A percentile compares a stretch with the other conserved stretches of the same genome.
These are phyloP conservation scores for Patella ulyssiponensis DNA, from an alignment of 2,888 invertebrate species.

Conservation along the genomic window DNA sequence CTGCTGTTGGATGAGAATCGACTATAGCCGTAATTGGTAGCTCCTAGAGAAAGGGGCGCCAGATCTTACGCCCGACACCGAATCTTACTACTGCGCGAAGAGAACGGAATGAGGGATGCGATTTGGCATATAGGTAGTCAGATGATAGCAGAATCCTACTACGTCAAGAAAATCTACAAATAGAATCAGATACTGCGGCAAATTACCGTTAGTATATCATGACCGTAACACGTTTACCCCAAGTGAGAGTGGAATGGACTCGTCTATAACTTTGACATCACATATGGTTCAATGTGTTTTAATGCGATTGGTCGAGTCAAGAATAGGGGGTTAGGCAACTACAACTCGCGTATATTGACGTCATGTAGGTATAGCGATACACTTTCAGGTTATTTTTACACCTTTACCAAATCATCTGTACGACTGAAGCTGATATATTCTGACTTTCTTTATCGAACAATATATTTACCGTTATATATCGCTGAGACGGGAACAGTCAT, in stretches of 20 bases:
- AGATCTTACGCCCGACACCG: slow-evolving; percentile 1
- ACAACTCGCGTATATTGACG: slow-evolving; percentile 31
- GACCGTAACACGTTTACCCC: not conserved
- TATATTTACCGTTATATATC: too few relatives aligned
- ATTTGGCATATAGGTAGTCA: not conserved
- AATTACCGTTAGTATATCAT: not conserved
- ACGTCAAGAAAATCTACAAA: not conserved
- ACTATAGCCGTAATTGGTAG: slow-evolving; percentile 39
- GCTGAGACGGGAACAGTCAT: too few relatives aligned
- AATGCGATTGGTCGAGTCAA: not conserved
- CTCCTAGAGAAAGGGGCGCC: slow-evolving; percentile 14
- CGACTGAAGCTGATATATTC: too few relatives aligned
- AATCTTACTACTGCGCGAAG: slow-evolving; percentile 2
- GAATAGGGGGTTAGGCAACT: not conserved
- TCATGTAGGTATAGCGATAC: slow-evolving; percentile 41
- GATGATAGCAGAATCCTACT: not conserved
- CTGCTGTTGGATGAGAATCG: slow-evolving; percentile 33
- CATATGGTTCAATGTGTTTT: slow-evolving; percentile 1
- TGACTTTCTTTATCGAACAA: too few relatives aligned
- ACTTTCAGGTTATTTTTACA: slow-evolving; percentile 38
- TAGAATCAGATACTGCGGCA: not conserved
- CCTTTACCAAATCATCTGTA: not conserved
- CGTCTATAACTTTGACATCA: slow-evolving; percentile 7
- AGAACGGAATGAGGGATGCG: not conserved
- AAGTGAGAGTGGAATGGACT: not conserved